These are phyloP conservation scores for Eulemur mongoz DNA, from an alignment of 2,797 vertebrate genomes.

Conservation along the genomic window DNA sequence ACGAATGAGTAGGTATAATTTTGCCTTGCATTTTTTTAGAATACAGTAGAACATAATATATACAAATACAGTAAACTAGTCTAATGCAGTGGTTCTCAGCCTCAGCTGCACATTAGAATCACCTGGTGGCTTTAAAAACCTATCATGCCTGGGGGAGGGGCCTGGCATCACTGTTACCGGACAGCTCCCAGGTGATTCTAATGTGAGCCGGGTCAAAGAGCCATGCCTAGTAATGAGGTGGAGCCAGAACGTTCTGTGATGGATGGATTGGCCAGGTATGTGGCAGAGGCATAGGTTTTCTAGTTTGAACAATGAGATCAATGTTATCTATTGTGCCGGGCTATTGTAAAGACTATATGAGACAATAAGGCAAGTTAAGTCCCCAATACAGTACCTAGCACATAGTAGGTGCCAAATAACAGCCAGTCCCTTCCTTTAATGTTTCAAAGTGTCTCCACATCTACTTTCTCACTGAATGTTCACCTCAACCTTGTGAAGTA, in stretches of 20 bases:
- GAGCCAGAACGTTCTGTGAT: background rate
- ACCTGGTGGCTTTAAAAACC: background rate
- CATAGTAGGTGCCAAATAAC: background rate
- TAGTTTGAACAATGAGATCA: background rate
- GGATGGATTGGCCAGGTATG: accelerated
- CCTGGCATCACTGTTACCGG: no score
- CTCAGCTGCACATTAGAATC: background rate
- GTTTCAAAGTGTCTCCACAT: background rate
- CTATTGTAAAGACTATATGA: background rate
- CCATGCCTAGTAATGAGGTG: background rate
- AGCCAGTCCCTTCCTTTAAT: background rate
- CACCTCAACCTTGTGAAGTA: background rate
- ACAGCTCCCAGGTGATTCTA: background rate
- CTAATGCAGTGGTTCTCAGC: background rate
- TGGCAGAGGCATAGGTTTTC: background rate
- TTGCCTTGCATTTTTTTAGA: background rate
- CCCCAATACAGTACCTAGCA: background rate
- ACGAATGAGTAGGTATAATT: background rate
- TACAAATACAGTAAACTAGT: background rate
- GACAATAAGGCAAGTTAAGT: background rate
- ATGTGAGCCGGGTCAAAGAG: background rate
- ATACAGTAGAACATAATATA: no score
- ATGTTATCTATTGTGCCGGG: background rate
- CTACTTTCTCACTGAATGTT: background rate
- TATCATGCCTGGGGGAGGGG: background rate